Base-by-base conservation (phyloP, 2,113 vertebrate species). In the Fukomys damarensis region DNA sequence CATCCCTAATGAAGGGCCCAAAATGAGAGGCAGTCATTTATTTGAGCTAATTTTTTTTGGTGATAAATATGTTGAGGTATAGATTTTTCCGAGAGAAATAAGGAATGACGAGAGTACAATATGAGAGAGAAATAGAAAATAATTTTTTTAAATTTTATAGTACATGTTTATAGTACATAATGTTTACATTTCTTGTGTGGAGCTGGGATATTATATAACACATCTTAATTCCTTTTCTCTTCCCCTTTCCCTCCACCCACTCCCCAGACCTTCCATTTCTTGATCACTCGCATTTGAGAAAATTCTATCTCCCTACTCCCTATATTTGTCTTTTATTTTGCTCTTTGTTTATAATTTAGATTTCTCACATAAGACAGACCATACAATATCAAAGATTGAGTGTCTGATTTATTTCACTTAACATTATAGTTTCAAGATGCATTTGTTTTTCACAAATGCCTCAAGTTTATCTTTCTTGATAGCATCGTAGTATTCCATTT, bases 51-150 rank as follows among this genome's bases (percentile, higher is more conserved):
- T 41, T 84, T 81, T 88, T 72, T 82, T 81, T 91, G 17, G 77
- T 72, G 38, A 26, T 5, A 5, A 49, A 0, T 59, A 26, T 83
- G 19, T 58, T 80, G 41, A 17, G 46, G 41, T 66, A 43, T 24
- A 58, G 52, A 49, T 70, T 59, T 84, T 84, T 85, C 86, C 35
- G 49, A 80, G 24, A 96, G 26, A 95, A 79, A 91, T 41, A 32
- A 77, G 14, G 3, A 81, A 86, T 91, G 20, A 81, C 82, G 5
- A 90, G 8, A 89, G n/a, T 14, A 9, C 8, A 77, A 43, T n/a
- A 10, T 61, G 46, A 87, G 70, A 93, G 1, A 32, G 22, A 92
- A 94, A 61, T 28, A 82, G 20, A 93, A 91, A 83, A 89, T 24
- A 41, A 76, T 61, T 59, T 7, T 65, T 14, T 7, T 7, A n/a